A percentile compares a stretch with the other conserved stretches of the same genome.
These are phyloP conservation scores for Ctenicera cuprea DNA, from an alignment of 2,888 invertebrate genomes.

Conservation along the genomic window DNA sequence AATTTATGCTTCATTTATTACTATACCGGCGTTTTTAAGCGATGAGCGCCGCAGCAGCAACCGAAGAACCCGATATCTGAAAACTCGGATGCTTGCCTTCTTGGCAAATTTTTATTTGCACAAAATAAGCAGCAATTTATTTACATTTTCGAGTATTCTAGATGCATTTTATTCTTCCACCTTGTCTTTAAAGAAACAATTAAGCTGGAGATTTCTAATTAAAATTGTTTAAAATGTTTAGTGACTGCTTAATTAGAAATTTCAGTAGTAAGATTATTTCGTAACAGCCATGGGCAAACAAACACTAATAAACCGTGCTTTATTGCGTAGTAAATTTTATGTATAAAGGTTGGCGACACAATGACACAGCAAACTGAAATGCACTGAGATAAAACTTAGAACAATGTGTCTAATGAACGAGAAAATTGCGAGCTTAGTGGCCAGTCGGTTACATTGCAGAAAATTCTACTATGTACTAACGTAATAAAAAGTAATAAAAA, in stretches of 20 bases:
- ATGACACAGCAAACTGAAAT: slow-evolving; percentile 12
- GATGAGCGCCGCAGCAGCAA: slow-evolving; percentile 30
- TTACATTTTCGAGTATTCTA: neutral
- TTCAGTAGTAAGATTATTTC: too few species aligned
- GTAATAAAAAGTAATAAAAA: too few species aligned
- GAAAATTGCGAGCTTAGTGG: slow-evolving; percentile 1
- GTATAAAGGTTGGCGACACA: neutral
- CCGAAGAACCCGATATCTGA: slow-evolving; percentile 18
- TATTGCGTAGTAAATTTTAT: neutral
- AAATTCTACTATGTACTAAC: neutral
- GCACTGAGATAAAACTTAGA: neutral
- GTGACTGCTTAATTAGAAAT: too few species aligned
- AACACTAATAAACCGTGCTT: neutral
- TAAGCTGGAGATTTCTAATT: too few species aligned
- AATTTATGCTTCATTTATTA: slow-evolving; percentile 62
- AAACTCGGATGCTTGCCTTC: slow-evolving; percentile 31
- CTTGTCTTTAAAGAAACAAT: too few species aligned
- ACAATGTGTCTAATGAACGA: slow-evolving; percentile 15
- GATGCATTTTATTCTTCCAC: too few species aligned
- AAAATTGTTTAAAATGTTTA: too few species aligned
- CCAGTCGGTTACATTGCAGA: neutral
- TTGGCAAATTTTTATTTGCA: slow-evolving; percentile 25
- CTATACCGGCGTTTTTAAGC: slow-evolving; percentile 52
- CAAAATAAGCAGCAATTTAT: slow-evolving; percentile 32
- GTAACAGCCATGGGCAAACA: too few species aligned